These are phyloP conservation scores for Hirtodrosophila trivittata DNA, from an alignment of 2,888 invertebrate species.

Conservation along the genomic window DNA sequence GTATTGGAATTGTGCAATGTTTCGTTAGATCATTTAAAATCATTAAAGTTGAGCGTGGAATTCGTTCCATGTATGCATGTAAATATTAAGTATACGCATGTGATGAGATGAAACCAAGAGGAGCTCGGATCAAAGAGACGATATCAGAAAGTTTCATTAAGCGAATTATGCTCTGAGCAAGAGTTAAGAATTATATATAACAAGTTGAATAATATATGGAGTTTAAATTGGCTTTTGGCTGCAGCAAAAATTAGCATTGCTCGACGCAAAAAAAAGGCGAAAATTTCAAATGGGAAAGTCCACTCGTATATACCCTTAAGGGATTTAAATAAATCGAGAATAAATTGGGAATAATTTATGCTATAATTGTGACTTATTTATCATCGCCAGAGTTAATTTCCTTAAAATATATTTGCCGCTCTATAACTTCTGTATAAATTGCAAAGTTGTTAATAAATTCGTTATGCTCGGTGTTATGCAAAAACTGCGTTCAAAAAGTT, in stretches of 20 bases:
- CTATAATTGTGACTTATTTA: no score
- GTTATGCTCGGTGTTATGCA: slow-evolving; percentile 19
- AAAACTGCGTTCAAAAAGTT: slow-evolving; percentile 49
- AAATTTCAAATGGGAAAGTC: background rate
- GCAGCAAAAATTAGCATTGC: slow-evolving; percentile 31
- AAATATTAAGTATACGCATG: slow-evolving; percentile 45
- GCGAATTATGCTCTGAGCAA: slow-evolving; percentile 20
- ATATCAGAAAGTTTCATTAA: slow-evolving; percentile 14
- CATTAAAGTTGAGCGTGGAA: slow-evolving; percentile 21
- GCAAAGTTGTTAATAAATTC: slow-evolving; percentile 27
- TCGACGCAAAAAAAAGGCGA: background rate
- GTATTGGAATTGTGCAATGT: slow-evolving; percentile 63
- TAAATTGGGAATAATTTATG: no score
- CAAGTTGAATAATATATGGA: slow-evolving; percentile 31
- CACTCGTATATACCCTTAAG: background rate
- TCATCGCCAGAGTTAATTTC: no score
- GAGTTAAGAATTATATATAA: slow-evolving; percentile 8
- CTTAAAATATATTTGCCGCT: no score
- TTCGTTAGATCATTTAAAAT: slow-evolving; percentile 54
- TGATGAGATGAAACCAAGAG: slow-evolving; percentile 15
- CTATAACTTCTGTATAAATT: background rate
- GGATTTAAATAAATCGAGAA: no score
- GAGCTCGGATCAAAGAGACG: slow-evolving; percentile 18
- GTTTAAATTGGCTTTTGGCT: slow-evolving; percentile 35
- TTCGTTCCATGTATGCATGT: slow-evolving; percentile 9